Base-by-base conservation (phyloP, 2,797 vertebrate species). In the Falco columbarius region DNA sequence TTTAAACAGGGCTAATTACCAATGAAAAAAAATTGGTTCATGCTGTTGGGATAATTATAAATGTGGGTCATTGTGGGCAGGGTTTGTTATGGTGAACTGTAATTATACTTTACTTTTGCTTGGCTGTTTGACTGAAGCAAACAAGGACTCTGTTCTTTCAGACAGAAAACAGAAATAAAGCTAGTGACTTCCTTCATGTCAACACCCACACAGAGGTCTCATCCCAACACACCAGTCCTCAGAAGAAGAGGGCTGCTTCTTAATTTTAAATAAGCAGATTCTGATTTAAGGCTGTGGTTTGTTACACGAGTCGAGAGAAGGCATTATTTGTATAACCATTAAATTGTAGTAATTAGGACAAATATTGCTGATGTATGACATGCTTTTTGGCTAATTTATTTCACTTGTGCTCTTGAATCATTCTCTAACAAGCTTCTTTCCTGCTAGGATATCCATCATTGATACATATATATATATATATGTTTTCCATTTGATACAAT, bases 71-170 rank as follows among this genome's bases (percentile, higher is more conserved):
- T 72, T 93, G 83, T 93, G 86, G 84, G 62, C 62, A 51, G 65
- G 21, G 54, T 96, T 94, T 95, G 80, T 94, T 96, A 79, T 84
- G 68, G 76, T 81, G 71, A 89, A 80, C 83, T 95, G 93, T 90
- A 93, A 94, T 96, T 94, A 92, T 89, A 76, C 76, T 86, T 96
- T 79, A 81, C 85, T 93, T 95, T 92, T 93, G 56, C 80, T 82
- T 66, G 34, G 46, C 72, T 95, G 59, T 90, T 93, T 96, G 88
- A 59, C 88, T 89, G 73, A 86, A 84, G 88, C 86, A 95, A 95
- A 95, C 87, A 96, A 95, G 85, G 59, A 7, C 80, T 89, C 85
- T 72, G 58, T 73, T 95, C 82, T 93, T 92, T 93, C 47, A 76
- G 73, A 88, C 65, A 68, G 65, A 95, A 94, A 89, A 66, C 73